These are phyloP conservation scores for Heteromormyrus szaboi DNA, from an alignment of 2,797 vertebrate species.

Conservation along the genomic window DNA sequence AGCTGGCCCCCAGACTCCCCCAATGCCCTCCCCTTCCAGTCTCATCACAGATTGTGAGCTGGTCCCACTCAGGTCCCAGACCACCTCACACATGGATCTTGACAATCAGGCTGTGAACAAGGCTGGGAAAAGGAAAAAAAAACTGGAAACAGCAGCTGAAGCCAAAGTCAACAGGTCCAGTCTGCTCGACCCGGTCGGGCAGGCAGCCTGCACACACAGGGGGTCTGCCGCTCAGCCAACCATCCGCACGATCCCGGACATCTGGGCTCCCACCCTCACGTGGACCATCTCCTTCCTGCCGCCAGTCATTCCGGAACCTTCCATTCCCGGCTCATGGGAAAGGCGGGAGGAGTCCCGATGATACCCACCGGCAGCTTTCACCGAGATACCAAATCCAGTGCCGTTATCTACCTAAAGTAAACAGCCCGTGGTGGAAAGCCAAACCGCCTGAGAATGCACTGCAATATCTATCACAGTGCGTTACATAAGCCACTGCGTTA, in stretches of 20 bases:
- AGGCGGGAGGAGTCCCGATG: background rate
- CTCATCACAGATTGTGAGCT: slow-evolving; percentile 23
- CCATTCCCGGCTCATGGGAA: background rate
- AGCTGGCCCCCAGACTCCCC: background rate
- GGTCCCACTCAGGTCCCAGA: slow-evolving; percentile 5
- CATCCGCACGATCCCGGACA: background rate
- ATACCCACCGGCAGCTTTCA: background rate
- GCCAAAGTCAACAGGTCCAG: slow-evolving; percentile 19
- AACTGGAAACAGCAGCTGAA: background rate
- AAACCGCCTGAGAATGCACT: background rate
- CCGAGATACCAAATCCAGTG: background rate
- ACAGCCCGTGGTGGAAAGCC: background rate
- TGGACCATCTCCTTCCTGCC: background rate
- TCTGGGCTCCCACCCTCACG: background rate
- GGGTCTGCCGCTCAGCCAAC: background rate
- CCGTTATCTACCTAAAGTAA: background rate
- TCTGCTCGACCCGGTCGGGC: background rate
- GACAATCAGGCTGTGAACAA: background rate
- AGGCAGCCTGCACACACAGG: background rate
- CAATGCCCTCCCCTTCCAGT: background rate
- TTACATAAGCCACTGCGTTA: background rate
- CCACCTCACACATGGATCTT: background rate
- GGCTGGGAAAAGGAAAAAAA: too few relatives aligned
- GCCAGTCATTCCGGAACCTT: background rate
- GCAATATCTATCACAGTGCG: background rate